Evolutionary conservation across 2,113 vertebrate species (phyloP).

Genomic region (Microtus montanus): DNA sequence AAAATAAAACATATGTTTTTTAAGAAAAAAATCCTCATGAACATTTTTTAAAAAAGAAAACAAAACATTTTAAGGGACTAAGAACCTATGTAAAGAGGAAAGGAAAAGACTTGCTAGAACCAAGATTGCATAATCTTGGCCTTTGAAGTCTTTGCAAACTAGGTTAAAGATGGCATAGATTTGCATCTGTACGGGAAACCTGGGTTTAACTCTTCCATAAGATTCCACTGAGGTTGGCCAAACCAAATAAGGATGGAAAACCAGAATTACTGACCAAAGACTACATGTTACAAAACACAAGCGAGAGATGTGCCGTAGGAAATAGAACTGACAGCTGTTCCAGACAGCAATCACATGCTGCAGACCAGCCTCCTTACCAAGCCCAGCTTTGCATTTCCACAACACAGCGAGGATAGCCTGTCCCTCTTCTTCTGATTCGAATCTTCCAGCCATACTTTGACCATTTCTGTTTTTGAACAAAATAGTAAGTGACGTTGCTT

Average conservation of each 20-base stretch:
- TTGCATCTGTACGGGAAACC: neutral
- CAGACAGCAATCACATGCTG: too few relatives aligned
- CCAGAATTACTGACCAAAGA: slow-evolving; percentile 30
- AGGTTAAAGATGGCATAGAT: slow-evolving; percentile 32
- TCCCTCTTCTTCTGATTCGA: neutral
- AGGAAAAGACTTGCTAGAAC: neutral
- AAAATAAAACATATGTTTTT: neutral
- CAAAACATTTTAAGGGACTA: neutral
- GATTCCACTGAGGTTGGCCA: slow-evolving; percentile 18
- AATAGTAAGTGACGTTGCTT: neutral
- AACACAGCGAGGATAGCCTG: neutral
- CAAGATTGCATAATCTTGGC: neutral
- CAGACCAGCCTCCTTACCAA: neutral
- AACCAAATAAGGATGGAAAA: slow-evolving; percentile 44
- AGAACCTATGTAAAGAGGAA: neutral
- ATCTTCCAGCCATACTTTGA: neutral
- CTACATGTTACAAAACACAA: neutral
- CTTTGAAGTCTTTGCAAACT: slow-evolving; percentile 39
- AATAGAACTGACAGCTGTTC: slow-evolving; percentile 22
- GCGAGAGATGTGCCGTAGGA: neutral
- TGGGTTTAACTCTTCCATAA: neutral
- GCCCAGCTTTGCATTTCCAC: neutral
- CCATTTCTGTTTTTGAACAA: neutral
- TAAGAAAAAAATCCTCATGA: neutral
- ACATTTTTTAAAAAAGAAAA: neutral